phyloP scores from a whole-genome alignment of 2,113 vertebrate genomes.

The Xenotilapia caudafasciata region DNA sequence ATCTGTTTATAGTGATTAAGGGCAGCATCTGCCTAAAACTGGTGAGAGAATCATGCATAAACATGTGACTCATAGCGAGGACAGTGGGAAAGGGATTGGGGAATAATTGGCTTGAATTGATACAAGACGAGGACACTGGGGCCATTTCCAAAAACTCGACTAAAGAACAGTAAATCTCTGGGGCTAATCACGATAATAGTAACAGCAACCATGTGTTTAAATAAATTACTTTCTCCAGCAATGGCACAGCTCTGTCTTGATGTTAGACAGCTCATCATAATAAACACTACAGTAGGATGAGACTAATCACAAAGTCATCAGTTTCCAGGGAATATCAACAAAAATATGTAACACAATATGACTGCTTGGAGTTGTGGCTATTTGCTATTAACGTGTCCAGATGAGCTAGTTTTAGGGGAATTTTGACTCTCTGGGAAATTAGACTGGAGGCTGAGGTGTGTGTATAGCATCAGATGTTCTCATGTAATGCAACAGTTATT shows the following conservation, averaged over 20 bases:
- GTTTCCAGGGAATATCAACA: background rate
- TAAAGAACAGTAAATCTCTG: background rate
- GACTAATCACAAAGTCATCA: background rate
- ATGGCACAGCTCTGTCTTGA: conserved; percentile 4
- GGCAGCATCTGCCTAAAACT: background rate
- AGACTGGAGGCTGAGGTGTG: background rate
- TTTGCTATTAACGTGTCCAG: background rate
- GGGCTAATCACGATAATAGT: conserved; percentile 15
- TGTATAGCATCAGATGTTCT: background rate
- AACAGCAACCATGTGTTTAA: conserved; percentile 53
- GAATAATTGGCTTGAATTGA: conserved; percentile 47
- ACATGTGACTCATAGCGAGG: conserved; percentile 46
- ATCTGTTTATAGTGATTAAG: conserved; percentile 28
- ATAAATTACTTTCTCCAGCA: conserved; percentile 14
- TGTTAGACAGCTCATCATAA: conserved; percentile 27
- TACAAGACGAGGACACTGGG: conserved; percentile 34
- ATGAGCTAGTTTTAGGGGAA: conserved; percentile 9
- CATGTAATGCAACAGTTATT: conserved; percentile 4
- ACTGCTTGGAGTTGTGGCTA: background rate
- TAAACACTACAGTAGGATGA: background rate
- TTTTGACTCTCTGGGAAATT: background rate
- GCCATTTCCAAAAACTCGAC: conserved; percentile 8
- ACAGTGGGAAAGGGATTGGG: conserved; percentile 22
- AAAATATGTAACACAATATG: background rate
- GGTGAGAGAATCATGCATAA: conserved; percentile 6